Base-by-base conservation (phyloP, 2,113 vertebrate species). In the Laticauda laticaudata region DNA sequence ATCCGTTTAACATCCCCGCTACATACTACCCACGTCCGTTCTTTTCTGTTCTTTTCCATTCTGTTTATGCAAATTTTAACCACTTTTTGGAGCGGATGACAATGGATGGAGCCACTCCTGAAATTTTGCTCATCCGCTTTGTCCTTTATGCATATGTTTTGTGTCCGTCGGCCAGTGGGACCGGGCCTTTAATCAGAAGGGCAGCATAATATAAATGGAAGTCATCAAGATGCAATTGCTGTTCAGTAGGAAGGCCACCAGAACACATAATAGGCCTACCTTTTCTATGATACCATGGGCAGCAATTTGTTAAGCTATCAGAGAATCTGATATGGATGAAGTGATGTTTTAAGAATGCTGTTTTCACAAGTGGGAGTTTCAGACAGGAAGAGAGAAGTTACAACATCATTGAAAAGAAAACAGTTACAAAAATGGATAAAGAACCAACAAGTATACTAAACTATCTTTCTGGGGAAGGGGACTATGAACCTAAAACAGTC, bases 241-340 rank as follows among this genome's bases (percentile, higher is more conserved):
- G 75, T 20, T 94, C 90, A 90, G n/a, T 54, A 88, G 55, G 87
- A 64, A 61, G 92, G 69, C 34, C 18, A 91, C 45, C 54, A 55
- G 57, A 92, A 92, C 90, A 86, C 24, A 85, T 34, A 88, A 57
- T 45, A 92, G n/a, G 55, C 26, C 57, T 5, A 90, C 87, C 64
- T 75, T 93, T 94, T 61, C 92, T 29, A 61, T 90, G 39, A 90
- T 34, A 26, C n/a, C n/a, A 88, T 89, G 23, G 23, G 20, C 45
- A 64, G 86, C 54, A 92, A 91, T 91, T 57, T 43, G 51, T 59
- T 85, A 92, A 92, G 64, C 54, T 54, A 85, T 85, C 61, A 88
- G 87, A 94, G 12, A 94, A 90, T 11, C 91, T 91, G 81, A 93
- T 23, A 90, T 29, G 87, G 14, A 91, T 86, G 86, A 97, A 64